phyloP scores from a whole-genome alignment of 1,140 invertebrate species.

The Drosophila pandora region DNA sequence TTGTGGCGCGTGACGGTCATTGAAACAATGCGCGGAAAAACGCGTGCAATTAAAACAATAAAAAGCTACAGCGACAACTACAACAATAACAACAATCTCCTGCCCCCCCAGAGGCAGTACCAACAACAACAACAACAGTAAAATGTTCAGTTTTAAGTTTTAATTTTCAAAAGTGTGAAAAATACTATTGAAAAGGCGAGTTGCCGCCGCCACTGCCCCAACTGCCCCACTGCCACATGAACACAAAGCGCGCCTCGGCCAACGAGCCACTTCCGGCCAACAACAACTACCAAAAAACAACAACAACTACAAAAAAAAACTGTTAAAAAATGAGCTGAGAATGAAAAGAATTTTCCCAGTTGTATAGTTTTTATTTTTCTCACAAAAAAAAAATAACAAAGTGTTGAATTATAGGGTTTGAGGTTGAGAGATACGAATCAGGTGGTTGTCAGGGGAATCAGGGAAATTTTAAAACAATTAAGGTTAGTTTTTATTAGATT shows the following conservation, averaged over 20 bases:
- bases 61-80: constrained; percentile 56
- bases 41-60: constrained; percentile 81
- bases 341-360: constrained; percentile 27
- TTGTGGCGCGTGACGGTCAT: constrained; percentile 76
- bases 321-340: constrained; percentile 18
- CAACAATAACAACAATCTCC: constrained; percentile 6
- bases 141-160: constrained; percentile 79
- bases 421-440: constrained; percentile 7
- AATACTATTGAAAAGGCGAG: constrained; percentile 75
- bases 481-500: too few relatives aligned
- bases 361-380: constrained; percentile 7
- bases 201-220: neutral
- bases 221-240: constrained; percentile 6
- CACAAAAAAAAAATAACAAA: neutral
- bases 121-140: constrained; percentile 26
- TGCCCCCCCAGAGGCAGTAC: neutral
- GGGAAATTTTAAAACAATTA: too few relatives aligned
- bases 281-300: constrained; percentile 29
- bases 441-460: neutral
- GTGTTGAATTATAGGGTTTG: constrained; percentile 24
- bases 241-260: constrained; percentile 55
- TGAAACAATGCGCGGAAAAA: constrained; percentile 79
- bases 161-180: constrained; percentile 81
- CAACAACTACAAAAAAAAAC: constrained; percentile 14
- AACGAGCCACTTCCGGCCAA: constrained; percentile 72